Conservation (phyloP, 1,140 invertebrate genomes). For the Limonius californicus region DNA sequence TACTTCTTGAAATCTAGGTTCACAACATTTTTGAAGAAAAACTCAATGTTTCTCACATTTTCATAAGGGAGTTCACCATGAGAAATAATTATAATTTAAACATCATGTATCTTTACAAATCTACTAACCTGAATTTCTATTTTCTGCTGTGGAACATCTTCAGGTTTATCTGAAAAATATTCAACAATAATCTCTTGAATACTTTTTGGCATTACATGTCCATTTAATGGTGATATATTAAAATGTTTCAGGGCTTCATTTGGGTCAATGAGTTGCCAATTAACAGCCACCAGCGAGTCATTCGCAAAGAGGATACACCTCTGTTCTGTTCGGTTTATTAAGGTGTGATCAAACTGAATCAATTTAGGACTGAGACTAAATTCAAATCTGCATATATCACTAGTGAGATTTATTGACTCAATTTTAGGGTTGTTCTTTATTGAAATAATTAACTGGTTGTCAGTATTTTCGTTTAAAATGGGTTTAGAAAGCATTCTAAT, state of each 20-base stretch:
- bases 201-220: slow-evolving; percentile 25
- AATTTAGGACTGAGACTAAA: slow-evolving; percentile 31
- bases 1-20: neutral
- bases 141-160: slow-evolving; percentile 24
- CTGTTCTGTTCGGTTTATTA: slow-evolving; percentile 23
- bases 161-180: slow-evolving; percentile 24
- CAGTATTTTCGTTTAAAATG: slow-evolving; percentile 19
- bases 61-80: neutral
- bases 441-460: slow-evolving; percentile 26
- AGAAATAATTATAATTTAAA: neutral
- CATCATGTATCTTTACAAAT: no score
- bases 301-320: slow-evolving; percentile 32
- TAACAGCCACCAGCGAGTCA: slow-evolving; percentile 28
- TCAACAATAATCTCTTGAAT: slow-evolving; percentile 26
- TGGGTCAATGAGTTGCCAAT: slow-evolving; percentile 30
- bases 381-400: slow-evolving; percentile 26
- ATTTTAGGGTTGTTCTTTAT: slow-evolving; percentile 40
- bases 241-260: slow-evolving; percentile 23
- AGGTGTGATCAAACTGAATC: slow-evolving; percentile 35
- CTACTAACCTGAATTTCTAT: slow-evolving; percentile 29
- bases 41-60: slow-evolving; percentile 1
- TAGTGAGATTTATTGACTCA: slow-evolving; percentile 25
- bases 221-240: slow-evolving; percentile 25
- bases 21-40: neutral
- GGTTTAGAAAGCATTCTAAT: slow-evolving; percentile 28